Percentiles rank a stretch among this genome's conserved stretches.
These are phyloP conservation scores for Pteronura brasiliensis DNA, from an alignment of 2,113 vertebrate species.

Conservation along the genomic window DNA sequence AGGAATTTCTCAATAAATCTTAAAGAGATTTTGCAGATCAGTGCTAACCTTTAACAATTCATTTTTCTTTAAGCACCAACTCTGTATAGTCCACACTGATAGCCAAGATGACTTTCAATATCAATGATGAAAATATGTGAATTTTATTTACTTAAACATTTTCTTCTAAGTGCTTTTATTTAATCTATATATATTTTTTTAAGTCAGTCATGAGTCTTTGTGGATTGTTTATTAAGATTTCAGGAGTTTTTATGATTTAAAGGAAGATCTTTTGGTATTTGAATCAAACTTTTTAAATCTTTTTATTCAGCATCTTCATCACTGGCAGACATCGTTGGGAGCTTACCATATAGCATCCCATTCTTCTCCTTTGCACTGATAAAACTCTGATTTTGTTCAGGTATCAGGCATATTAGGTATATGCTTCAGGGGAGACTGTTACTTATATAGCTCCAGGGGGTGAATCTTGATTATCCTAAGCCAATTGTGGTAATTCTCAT, in stretches of 20 bases:
- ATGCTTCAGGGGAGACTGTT: background rate
- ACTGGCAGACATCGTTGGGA: background rate
- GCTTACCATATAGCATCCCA: background rate
- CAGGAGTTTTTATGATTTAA: background rate
- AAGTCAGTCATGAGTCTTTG: background rate
- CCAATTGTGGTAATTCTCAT: background rate
- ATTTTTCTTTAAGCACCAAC: background rate
- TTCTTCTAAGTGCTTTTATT: background rate
- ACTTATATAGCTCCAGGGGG: background rate
- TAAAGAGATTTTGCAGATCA: background rate
- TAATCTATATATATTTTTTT: background rate
- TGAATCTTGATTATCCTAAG: background rate
- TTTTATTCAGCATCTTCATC: background rate
- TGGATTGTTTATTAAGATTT: background rate
- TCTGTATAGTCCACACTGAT: background rate
- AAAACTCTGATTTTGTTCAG: background rate
- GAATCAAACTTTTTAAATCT: background rate
- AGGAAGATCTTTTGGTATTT: background rate
- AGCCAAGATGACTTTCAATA: background rate
- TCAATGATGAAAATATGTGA: background rate
- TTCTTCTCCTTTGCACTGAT: background rate
- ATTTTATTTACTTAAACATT: background rate
- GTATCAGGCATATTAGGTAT: background rate
- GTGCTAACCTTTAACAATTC: background rate
- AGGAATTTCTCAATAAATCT: background rate